These are phyloP conservation scores for Urocitellus parryii DNA, from an alignment of 2,113 vertebrate genomes.

Conservation along the genomic window DNA sequence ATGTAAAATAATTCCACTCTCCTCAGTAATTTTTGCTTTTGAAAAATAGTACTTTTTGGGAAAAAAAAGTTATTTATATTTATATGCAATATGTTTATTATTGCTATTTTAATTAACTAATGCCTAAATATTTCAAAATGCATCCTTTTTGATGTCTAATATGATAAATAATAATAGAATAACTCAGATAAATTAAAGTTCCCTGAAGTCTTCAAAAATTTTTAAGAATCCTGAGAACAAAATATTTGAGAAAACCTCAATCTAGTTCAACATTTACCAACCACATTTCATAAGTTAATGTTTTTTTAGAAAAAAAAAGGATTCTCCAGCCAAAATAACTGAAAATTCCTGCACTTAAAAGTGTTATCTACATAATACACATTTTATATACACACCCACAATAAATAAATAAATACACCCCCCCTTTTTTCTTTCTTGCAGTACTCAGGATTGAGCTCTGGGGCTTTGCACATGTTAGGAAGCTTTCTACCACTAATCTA, in stretches of 20 bases:
- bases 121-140: background rate
- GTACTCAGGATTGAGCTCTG: background rate
- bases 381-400: background rate
- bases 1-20: background rate
- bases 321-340: background rate
- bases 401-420: background rate
- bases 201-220: background rate
- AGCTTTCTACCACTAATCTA: background rate
- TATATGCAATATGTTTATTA: background rate
- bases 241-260: background rate
- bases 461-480: background rate
- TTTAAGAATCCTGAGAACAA: conserved; percentile 33
- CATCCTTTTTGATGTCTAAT: conserved; percentile 36
- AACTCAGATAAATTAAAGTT: background rate
- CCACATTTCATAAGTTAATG: background rate
- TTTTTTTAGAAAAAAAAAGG: background rate
- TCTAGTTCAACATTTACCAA: conserved; percentile 12
- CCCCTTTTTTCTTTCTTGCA: background rate
- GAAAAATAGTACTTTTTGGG: conserved; percentile 10
- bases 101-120: background rate
- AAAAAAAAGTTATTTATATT: conserved; percentile 33
- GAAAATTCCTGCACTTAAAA: conserved; percentile 2
- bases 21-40: conserved; percentile 4
- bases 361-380: background rate
- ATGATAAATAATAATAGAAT: conserved; percentile 29